Conservation (phyloP, 2,113 vertebrate species). For the Platanista minor region DNA sequence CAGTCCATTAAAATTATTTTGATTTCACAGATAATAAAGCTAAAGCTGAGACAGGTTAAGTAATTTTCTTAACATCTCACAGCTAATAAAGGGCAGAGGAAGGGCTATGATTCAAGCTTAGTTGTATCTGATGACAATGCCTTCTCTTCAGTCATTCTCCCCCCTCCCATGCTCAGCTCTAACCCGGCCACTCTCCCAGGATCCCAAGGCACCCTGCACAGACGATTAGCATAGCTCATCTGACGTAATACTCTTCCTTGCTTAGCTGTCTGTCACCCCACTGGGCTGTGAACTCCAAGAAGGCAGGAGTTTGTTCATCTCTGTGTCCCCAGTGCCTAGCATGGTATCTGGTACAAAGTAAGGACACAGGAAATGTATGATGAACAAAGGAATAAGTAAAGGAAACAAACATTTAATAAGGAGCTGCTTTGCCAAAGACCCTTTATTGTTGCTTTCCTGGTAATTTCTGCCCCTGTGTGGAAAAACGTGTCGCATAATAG, state of each 20-base stretch:
- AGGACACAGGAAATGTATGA: neutral
- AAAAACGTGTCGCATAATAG: neutral
- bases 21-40: neutral
- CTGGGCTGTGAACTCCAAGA: neutral
- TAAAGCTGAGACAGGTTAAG: neutral
- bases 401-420: neutral
- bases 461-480: neutral
- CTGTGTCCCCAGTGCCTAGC: neutral
- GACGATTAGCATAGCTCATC: neutral
- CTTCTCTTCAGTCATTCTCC: too few species aligned
- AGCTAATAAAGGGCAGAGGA: neutral
- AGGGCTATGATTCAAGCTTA: neutral
- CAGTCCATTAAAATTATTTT: neutral
- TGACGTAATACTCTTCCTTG: neutral
- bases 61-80: neutral
- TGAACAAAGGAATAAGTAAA: neutral
- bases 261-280: neutral
- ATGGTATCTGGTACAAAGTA: neutral
- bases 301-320: neutral
- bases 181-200: accelerated
- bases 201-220: accelerated
- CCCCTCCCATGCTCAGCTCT: accelerated
- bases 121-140: neutral
- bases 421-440: neutral
- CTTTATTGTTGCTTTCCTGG: neutral